Evolutionary conservation across 2,888 invertebrate species (phyloP), one percentile per base, ranked within the genome.

Genomic region (Lissonota sp.): DNA sequence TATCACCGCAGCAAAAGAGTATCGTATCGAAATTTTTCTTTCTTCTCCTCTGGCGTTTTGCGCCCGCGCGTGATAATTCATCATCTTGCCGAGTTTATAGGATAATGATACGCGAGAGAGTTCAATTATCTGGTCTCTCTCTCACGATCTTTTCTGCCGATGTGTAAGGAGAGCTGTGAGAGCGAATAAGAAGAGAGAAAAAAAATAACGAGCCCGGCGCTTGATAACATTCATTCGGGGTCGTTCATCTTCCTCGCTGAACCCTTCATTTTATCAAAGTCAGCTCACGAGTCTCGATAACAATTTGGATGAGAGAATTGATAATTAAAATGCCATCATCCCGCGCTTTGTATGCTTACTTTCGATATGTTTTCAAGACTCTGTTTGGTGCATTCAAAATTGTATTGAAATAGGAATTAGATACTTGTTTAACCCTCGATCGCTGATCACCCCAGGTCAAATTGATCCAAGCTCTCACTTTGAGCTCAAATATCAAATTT

Each of bases 221-320:
- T 70, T 51, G 81, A 81, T 81, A 81, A 81, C 81, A 78, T 81
- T 81, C 60, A 81, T 75, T 71, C 78, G 67, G 66, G 78, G 62
- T 81, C 81, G 78, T 81, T 78, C 73, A 75, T 81, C 81, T 78
- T 79, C 37, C 40, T 46, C 42, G 6, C 44, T 53, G 57, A 37
- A 58, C 26, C 14, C 51, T 46, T 51, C 63, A n/a, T 66, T 74
- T 67, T n/a, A 66, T 63, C 53, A 40, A 51, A 16, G 44, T 42
- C 63, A 51, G 55, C 12, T 10, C 39, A 26, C n/a, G 44, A 63
- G 57, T 39, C 46, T 71, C 70, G 74, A 74, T 66, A 55, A 71
- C 55, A 51, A 75, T 71, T 71, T 51, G n/a, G 55, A 67, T n/a
- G 67, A 42, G 51, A 63, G 46, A 58, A 77, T 76, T 76, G 80